phyloP scores from a whole-genome alignment of 2,888 invertebrate species.

The Rutpela maculata region DNA sequence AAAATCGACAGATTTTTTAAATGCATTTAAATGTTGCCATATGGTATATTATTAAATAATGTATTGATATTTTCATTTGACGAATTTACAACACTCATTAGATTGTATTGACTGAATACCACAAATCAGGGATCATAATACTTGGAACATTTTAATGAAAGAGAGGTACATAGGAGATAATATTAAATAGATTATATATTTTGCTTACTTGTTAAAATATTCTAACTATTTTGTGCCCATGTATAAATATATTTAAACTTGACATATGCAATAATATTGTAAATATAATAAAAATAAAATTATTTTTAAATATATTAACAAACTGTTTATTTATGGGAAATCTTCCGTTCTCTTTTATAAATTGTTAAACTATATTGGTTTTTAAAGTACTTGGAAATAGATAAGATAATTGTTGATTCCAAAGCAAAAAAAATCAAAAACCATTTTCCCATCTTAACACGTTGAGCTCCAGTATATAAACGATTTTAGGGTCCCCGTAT shows the following conservation, averaged over 20 bases:
- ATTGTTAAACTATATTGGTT: too few species aligned
- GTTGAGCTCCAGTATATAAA: too few species aligned
- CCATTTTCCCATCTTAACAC: too few species aligned
- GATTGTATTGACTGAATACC: background rate
- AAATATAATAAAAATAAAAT: conserved; percentile 30
- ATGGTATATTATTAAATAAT: conserved; percentile 7
- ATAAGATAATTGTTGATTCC: too few species aligned
- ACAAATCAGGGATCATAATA: background rate
- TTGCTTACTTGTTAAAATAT: conserved; percentile 15
- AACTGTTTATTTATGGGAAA: too few species aligned
- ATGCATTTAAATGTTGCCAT: conserved; percentile 7
- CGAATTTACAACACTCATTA: background rate
- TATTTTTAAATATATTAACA: conserved; percentile 12
- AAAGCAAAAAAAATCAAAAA: too few species aligned
- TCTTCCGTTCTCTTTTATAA: too few species aligned
- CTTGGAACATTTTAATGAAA: background rate
- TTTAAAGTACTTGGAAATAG: too few species aligned
- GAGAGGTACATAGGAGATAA: background rate
- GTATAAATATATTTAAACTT: conserved; percentile 31
- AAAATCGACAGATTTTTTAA: background rate
- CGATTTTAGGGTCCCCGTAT: too few species aligned
- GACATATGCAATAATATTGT: conserved; percentile 18
- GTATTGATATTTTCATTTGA: conserved; percentile 5
- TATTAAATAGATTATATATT: background rate
- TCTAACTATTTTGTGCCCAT: conserved; percentile 9